Percentiles rank a stretch among this genome's conserved stretches.
Conservation (phyloP, 2,888 invertebrate species). For the Lucinisca nassula region DNA sequence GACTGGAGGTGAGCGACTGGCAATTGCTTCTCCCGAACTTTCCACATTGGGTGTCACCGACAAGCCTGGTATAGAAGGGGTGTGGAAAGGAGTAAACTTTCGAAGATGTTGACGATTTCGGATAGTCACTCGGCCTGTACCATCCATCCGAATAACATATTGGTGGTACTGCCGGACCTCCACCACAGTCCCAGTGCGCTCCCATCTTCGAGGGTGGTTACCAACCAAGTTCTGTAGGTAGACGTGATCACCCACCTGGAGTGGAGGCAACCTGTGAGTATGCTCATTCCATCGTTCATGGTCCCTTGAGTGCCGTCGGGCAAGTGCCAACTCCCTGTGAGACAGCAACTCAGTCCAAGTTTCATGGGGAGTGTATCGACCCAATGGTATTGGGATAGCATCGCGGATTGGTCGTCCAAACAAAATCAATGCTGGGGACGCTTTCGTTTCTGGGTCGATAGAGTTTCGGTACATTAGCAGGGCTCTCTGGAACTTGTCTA, state of each 20-base stretch:
- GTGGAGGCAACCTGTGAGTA: slow-evolving; percentile 43
- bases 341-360: slow-evolving; percentile 51
- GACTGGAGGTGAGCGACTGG: too few relatives aligned
- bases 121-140: slow-evolving; percentile 60
- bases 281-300: slow-evolving; percentile 56
- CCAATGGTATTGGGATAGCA: slow-evolving; percentile 56
- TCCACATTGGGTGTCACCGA: too few relatives aligned
- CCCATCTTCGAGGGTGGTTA: slow-evolving; percentile 57
- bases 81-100: slow-evolving; percentile 53
- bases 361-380: slow-evolving; percentile 57
- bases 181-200: slow-evolving; percentile 47
- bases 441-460: slow-evolving; percentile 61
- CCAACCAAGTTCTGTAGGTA: slow-evolving; percentile 58
- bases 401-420: slow-evolving; percentile 66
- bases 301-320: slow-evolving; percentile 44
- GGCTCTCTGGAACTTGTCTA: slow-evolving; percentile 62
- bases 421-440: slow-evolving; percentile 68
- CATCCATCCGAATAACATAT: slow-evolving; percentile 62
- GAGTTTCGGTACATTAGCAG: slow-evolving; percentile 64
- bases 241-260: slow-evolving; percentile 63
- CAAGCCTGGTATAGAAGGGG: too few relatives aligned
- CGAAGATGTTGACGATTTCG: slow-evolving; percentile 58
- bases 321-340: slow-evolving; percentile 47
- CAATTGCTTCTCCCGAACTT: too few relatives aligned
- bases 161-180: slow-evolving; percentile 67